Conservation (phyloP, 2,888 invertebrate genomes). For the Idaea dimidiata region DNA sequence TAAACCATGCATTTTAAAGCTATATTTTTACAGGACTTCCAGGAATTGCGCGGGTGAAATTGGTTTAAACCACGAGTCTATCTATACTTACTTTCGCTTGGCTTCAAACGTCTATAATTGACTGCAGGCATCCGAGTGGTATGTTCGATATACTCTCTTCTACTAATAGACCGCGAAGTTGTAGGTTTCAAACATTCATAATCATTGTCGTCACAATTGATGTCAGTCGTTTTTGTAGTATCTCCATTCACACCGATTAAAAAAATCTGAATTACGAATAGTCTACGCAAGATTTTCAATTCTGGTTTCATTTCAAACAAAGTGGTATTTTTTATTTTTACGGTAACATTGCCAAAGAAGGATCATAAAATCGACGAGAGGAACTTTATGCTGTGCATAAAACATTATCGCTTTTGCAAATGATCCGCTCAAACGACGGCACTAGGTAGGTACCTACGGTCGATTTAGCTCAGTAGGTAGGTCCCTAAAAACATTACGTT, state of each 20-base stretch:
- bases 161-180: conserved; percentile 21
- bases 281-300: conserved; percentile 12
- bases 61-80: too few relatives aligned
- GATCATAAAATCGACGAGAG: conserved; percentile 29
- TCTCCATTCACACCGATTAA: conserved; percentile 20
- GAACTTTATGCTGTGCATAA: conserved; percentile 51
- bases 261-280: conserved; percentile 14
- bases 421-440: conserved; percentile 18
- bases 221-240: conserved; percentile 38
- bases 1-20: too few relatives aligned
- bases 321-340: conserved; percentile 29
- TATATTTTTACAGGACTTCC: too few relatives aligned
- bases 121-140: neutral
- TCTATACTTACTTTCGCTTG: neutral
- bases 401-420: conserved; percentile 39
- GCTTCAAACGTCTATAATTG: neutral
- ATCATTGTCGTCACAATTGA: conserved; percentile 17
- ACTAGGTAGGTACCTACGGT: too few relatives aligned
- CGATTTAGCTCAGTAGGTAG: conserved; percentile 12
- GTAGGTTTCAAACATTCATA: conserved; percentile 40
- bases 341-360: conserved; percentile 26
- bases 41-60: neutral
- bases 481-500: neutral
- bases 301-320: conserved; percentile 24
- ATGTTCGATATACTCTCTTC: conserved; percentile 32